Percentiles rank a stretch among this genome's conserved stretches.
phyloP scores from a whole-genome alignment of 1,140 invertebrate species.

The Papilio polyxenes region DNA sequence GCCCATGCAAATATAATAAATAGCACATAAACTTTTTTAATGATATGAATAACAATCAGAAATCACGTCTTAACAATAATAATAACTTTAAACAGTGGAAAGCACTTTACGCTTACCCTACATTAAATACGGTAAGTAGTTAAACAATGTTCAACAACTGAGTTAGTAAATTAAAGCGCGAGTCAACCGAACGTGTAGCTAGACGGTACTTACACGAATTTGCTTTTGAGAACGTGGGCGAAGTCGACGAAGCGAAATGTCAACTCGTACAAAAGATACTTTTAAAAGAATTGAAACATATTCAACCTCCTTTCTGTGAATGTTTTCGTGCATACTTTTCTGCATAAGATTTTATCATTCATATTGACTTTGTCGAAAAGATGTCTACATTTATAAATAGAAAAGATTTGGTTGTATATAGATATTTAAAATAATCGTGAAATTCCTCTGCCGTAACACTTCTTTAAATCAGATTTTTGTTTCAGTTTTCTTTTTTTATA shows the following conservation, averaged over 20 bases:
- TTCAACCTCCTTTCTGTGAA: background rate
- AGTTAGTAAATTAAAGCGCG: background rate
- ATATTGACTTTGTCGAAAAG: background rate
- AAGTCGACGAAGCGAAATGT: background rate
- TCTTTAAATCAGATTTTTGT: background rate
- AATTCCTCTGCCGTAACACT: background rate
- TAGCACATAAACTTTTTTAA: too few relatives aligned
- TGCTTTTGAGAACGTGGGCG: slow-evolving; percentile 7
- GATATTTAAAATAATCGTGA: too few relatives aligned
- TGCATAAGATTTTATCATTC: slow-evolving; percentile 1
- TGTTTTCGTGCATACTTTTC: background rate
- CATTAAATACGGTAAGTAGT: background rate
- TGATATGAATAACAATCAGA: background rate
- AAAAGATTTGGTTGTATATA: background rate
- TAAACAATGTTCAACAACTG: background rate
- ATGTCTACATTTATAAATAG: background rate
- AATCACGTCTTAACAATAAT: background rate
- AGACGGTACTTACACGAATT: slow-evolving; percentile 7
- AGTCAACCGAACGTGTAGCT: background rate
- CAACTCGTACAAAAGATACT: slow-evolving; percentile 3
- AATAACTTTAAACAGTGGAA: slow-evolving; percentile 15
- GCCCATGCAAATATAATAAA: too few relatives aligned
- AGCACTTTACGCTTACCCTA: slow-evolving; percentile 3
- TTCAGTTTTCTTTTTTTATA: background rate
- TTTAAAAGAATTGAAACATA: background rate